Evolutionary conservation across 2,888 invertebrate species (phyloP).

Genomic region (Keiferia lycopersicella): DNA sequence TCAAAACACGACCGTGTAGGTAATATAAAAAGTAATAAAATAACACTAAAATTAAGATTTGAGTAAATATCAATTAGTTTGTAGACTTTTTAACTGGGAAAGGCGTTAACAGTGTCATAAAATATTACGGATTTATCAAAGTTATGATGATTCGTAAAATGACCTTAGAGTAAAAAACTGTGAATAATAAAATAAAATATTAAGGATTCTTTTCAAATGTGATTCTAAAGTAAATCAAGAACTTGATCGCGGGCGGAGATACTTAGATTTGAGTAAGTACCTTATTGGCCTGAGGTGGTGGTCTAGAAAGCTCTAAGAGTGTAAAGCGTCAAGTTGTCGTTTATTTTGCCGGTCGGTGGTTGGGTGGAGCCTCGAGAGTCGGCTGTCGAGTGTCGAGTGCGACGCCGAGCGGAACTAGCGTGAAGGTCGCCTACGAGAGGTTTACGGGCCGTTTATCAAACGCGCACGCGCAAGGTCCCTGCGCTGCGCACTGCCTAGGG

Average conservation of each 20-base stretch:
- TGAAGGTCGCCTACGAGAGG: slow-evolving; percentile 42
- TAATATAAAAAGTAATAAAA: slow-evolving; percentile 9
- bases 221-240: too few species aligned
- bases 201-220: too few species aligned
- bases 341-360: not conserved
- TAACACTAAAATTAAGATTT: not conserved
- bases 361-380: slow-evolving; percentile 24
- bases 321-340: not conserved
- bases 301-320: slow-evolving; percentile 1
- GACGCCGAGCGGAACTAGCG: slow-evolving; percentile 36
- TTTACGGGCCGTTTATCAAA: slow-evolving; percentile 51
- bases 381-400: not conserved
- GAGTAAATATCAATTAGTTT: not conserved
- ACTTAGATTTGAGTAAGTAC: not conserved
- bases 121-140: too few species aligned
- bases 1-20: not conserved
- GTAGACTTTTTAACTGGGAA: too few species aligned
- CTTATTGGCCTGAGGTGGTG: not conserved
- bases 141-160: too few species aligned
- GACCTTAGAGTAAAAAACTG: too few species aligned
- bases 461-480: slow-evolving; percentile 49
- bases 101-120: too few species aligned
- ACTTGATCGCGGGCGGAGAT: not conserved
- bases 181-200: too few species aligned
- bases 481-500: slow-evolving; percentile 9